Evolutionary conservation across 2,113 vertebrate genomes (phyloP), one percentile per base, ranked within the genome.

Genomic region (Bos indicus): DNA sequence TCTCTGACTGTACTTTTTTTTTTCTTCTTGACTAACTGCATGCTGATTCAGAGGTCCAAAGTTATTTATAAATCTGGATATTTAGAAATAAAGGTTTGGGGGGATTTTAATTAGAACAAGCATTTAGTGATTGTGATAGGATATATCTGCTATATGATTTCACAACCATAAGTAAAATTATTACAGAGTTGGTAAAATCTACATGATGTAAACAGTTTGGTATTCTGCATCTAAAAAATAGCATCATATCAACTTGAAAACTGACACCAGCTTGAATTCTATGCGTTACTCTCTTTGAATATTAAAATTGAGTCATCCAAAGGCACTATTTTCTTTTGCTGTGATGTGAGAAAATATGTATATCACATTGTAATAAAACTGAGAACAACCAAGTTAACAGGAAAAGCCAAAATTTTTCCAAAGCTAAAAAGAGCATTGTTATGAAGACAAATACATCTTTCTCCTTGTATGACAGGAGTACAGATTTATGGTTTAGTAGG

Each of bases 321-420:
- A 95, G 56, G 16, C 48, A 15, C 23, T 57, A 51, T 77, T 83
- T 59, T 40, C 36, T 84, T 64, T 48, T 83, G 64, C 57, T 88
- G 16, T 0, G 33, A 77, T 19, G 28, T 57, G 54, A 19, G 91
- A 83, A 84, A 57, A 23, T 85, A 64, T 30, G 2, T 36, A 4
- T 56, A 64, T 46, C 25, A 67, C 8, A 86, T 51, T 62, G 51
- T 19, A 67, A 95, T 92, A 96, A 97, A 98, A 92, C 1, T 46
- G 78, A 89, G 28, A 84, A 16, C 1, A 57, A 21, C 30, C 52
- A 43, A 2, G 5, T 51, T 80, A 93, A 80, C n/a, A 97, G 74
- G 60, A 90, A 96, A 97, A 95, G 17, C 64, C 85, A 97, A 1
- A 83, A 96, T 64, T 16, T 88, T 64, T 91, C 62, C 77, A 62